These are phyloP conservation scores for Maconellicoccus hirsutus DNA, from an alignment of 1,140 invertebrate genomes.

Conservation along the genomic window DNA sequence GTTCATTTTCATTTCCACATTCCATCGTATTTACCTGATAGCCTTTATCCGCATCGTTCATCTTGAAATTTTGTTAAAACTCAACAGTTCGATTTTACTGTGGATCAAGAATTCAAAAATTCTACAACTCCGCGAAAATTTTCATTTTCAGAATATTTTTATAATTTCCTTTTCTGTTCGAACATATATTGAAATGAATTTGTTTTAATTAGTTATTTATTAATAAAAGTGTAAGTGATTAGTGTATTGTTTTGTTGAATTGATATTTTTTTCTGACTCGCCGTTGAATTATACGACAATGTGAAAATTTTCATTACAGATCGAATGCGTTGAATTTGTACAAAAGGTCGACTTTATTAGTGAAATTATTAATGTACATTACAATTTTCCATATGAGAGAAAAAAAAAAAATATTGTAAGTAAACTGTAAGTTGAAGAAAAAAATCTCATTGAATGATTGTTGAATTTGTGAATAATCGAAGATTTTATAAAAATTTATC, in stretches of 20 bases:
- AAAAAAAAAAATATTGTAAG: background rate
- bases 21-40: background rate
- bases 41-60: background rate
- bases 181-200: background rate
- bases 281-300: background rate
- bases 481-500: no score
- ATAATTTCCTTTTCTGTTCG: background rate
- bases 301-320: background rate
- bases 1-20: constrained; percentile 11
- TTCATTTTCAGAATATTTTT: background rate
- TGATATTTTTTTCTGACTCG: background rate
- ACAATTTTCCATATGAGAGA: background rate
- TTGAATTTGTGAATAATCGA: no score
- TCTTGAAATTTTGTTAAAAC: background rate
- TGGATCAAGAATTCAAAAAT: background rate
- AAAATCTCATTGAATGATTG: no score
- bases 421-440: background rate
- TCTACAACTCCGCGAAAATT: background rate
- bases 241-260: background rate
- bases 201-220: background rate
- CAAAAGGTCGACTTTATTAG: background rate
- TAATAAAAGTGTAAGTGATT: background rate
- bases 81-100: background rate
- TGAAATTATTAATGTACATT: background rate
- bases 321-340: background rate